A percentile compares a stretch with the other conserved stretches of the same genome.
phyloP scores from a whole-genome alignment of 2,797 vertebrate genomes.

The Tenualosa thibaudeaui region DNA sequence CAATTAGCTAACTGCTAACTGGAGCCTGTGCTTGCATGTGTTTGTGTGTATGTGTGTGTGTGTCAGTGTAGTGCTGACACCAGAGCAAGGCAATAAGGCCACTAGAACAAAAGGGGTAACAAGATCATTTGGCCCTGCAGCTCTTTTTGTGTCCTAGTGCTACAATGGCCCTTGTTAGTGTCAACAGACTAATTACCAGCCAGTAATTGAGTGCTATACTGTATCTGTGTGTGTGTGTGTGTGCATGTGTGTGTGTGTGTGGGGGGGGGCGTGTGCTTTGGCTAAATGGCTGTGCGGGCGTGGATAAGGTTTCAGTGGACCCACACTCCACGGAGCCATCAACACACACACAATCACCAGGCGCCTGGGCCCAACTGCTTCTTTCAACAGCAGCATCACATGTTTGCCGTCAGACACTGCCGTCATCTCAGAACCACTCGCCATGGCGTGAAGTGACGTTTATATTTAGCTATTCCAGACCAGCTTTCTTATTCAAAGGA shows the following conservation, averaged over 20 bases:
- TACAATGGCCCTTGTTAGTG: slow-evolving; percentile 51
- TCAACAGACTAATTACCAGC: slow-evolving; percentile 46
- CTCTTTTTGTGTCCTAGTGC: slow-evolving; percentile 37
- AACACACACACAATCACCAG: neutral
- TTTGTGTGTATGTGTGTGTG: slow-evolving; percentile 26
- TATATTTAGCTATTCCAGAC: slow-evolving; percentile 15
- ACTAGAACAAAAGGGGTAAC: slow-evolving; percentile 42
- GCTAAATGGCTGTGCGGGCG: slow-evolving; percentile 1
- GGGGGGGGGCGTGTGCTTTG: neutral
- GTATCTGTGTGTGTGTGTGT: neutral
- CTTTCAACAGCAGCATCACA: slow-evolving; percentile 23
- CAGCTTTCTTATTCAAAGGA: neutral
- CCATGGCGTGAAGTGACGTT: neutral
- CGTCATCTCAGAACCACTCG: neutral
- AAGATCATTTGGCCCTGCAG: slow-evolving; percentile 45
- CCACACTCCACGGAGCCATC: neutral
- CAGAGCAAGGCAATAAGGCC: slow-evolving; percentile 8
- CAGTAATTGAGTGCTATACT: slow-evolving; percentile 42
- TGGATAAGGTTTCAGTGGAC: slow-evolving; percentile 41
- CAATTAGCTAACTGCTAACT: slow-evolving; percentile 8
- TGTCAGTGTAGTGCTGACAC: slow-evolving; percentile 1
- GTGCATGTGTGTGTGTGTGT: slow-evolving; percentile 14
- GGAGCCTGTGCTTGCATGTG: neutral
- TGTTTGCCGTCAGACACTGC: neutral
- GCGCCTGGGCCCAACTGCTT: neutral